Evolutionary conservation across 1,140 invertebrate genomes (phyloP).

Genomic region (Metaphire vulgaris): DNA sequence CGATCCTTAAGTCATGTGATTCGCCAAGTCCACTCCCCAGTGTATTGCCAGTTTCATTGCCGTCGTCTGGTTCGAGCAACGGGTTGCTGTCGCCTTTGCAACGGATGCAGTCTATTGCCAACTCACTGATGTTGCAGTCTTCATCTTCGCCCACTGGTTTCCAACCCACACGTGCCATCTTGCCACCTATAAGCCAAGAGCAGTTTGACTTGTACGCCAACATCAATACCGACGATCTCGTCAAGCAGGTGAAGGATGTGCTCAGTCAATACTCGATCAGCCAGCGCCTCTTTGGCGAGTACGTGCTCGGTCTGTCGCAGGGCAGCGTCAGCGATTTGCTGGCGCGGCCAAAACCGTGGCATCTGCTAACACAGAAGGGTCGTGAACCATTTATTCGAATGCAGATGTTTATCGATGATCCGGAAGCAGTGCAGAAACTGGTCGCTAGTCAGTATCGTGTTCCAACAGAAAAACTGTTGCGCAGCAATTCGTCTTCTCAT

Average conservation of each 20-base stretch:
- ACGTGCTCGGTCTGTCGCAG: conserved; percentile 82
- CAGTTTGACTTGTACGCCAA: conserved; percentile 98
- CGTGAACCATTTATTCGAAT: conserved; percentile 95
- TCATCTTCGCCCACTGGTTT: conserved; percentile 48
- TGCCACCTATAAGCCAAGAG: conserved; percentile 96
- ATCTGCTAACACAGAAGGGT: conserved; percentile 96
- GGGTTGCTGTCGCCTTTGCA: conserved; percentile 73
- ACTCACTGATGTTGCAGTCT: conserved; percentile 77
- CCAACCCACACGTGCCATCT: conserved; percentile 86
- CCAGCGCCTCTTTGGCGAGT: conserved; percentile 94
- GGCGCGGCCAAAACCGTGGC: conserved; percentile 97
- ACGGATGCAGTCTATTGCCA: conserved; percentile 94
- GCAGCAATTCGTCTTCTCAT: conserved; percentile 45
- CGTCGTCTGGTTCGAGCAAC: too few species aligned
- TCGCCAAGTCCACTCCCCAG: not conserved
- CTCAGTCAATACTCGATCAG: conserved; percentile 96
- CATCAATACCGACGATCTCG: conserved; percentile 96
- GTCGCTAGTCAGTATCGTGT: conserved; percentile 97
- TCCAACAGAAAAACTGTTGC: conserved; percentile 69
- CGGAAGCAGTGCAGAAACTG: conserved; percentile 90
- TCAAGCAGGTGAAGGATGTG: conserved; percentile 87
- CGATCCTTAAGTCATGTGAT: conserved; percentile 56
- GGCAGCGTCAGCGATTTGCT: conserved; percentile 89
- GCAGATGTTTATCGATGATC: conserved; percentile 93
- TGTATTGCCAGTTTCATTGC: not conserved